These are phyloP conservation scores for Zelleria hepariella DNA, from an alignment of 2,888 invertebrate genomes.

Conservation along the genomic window DNA sequence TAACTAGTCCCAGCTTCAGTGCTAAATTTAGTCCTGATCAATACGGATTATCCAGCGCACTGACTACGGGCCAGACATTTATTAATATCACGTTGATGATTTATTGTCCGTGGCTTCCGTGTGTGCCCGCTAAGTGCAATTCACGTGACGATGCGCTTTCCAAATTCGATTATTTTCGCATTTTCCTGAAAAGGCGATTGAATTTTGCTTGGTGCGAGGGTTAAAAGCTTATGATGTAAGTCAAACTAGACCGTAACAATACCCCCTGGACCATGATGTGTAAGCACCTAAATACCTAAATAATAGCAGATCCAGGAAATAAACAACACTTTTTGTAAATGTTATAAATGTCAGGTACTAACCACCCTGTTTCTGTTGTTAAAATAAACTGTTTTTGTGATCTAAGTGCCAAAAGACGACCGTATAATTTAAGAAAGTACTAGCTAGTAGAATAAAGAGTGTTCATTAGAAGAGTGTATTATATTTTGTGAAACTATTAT, in stretches of 20 bases:
- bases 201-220: neutral
- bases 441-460: too few relatives aligned
- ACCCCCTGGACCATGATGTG: too few relatives aligned
- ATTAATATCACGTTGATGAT: conserved; percentile 45
- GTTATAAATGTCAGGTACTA: too few relatives aligned
- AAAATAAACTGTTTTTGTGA: too few relatives aligned
- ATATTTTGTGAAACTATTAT: too few relatives aligned
- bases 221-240: neutral
- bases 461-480: too few relatives aligned
- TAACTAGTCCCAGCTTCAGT: conserved; percentile 4
- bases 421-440: too few relatives aligned
- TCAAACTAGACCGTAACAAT: neutral
- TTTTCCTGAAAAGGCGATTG: neutral
- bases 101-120: conserved; percentile 15
- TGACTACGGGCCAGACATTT: conserved; percentile 40
- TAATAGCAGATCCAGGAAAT: too few relatives aligned
- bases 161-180: neutral
- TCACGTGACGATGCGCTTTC: neutral
- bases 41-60: conserved; percentile 45
- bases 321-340: too few relatives aligned
- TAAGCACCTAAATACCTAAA: too few relatives aligned
- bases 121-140: neutral
- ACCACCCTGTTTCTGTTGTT: too few relatives aligned
- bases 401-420: too few relatives aligned
- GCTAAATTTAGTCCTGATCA: conserved; percentile 33